Evolutionary conservation across 53 echinoderm and acorn worm species (phyloP).

Genomic region (Paracentrotus lividus): DNA sequence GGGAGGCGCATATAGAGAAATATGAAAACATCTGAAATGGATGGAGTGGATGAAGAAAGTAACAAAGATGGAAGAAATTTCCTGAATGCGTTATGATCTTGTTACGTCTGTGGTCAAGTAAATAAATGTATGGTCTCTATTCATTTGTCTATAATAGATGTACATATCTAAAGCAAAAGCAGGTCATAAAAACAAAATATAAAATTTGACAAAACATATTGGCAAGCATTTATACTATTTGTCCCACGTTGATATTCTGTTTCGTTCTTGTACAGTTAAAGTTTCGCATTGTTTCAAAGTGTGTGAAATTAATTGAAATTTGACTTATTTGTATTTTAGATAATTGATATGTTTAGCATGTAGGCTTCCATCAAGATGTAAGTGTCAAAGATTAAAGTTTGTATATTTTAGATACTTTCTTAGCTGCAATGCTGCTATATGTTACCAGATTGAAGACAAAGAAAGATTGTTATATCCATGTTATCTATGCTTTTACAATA

Average conservation of each 20-base stretch:
- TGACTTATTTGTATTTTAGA: neutral
- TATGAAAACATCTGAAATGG: too few relatives aligned
- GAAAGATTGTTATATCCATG: neutral
- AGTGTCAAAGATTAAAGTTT: neutral
- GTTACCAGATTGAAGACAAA: neutral
- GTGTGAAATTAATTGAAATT: slow-evolving; percentile 36
- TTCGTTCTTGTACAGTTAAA: neutral
- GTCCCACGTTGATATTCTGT: neutral
- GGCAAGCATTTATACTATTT: neutral
- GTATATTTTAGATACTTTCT: slow-evolving; percentile 55
- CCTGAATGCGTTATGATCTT: too few relatives aligned
- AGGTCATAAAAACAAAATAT: neutral
- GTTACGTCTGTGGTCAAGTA: too few relatives aligned
- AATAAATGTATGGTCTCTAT: too few relatives aligned
- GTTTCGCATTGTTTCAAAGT: slow-evolving; percentile 28
- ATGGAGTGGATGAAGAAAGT: too few relatives aligned
- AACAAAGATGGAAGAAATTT: too few relatives aligned
- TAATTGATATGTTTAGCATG: neutral
- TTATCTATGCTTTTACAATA: neutral
- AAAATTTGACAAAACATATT: neutral
- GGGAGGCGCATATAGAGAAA: too few relatives aligned
- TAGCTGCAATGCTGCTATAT: slow-evolving; percentile 18
- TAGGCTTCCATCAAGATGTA: slow-evolving; percentile 16
- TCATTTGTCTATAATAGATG: neutral
- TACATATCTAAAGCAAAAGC: neutral